Evolutionary conservation across 2,888 invertebrate species (phyloP), one percentile per base, ranked within the genome.

Genomic region (Xanthorhoe spadicearia): DNA sequence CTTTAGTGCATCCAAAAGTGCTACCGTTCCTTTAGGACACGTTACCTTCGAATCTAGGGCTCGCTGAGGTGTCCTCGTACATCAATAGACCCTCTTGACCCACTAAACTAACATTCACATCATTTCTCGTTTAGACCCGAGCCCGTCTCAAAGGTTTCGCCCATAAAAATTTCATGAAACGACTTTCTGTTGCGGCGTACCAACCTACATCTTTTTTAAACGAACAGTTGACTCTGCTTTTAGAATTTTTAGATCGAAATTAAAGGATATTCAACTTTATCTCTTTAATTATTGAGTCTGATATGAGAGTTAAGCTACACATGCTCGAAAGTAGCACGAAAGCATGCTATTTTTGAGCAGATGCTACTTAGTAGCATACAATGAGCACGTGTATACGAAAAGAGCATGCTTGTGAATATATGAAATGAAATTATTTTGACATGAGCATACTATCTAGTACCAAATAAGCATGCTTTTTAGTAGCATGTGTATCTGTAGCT

Each of bases 1-100:
- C 68, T 73, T 70, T 75, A 71, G 57, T 64, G 63, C 66, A 59
- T 28, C 66, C 66, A 66, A 75, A 72, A 70, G 68, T 68, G 59
- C 43, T 59, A 55, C 65, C 56, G 68, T 77, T 79, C 77, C 77
- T 78, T 59, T 81, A 78, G 78, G 76, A 80, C 73, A 76, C 75
- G 76, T 75, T 72, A 69, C 69, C 69, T 53, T 70, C 69, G 73
- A 81, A 85, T 82, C 81, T 82, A 77, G 82, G 77, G 72, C 80
- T 81, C 73, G 69, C 68, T 75, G 74, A 71, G 74, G 70, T 78
- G 76, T 77, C 76, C 76, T 84, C 81, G 80, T 83, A 81, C 82
- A 78, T 89, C 87, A 86, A 88, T 86, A 84, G 85, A 76, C 78
- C 75, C 82, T 80, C 88, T 87, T 87, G 88, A 89, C 88, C 88